Base-by-base conservation (phyloP, 2,113 vertebrate genomes). In the Ictalurus punctatus region DNA sequence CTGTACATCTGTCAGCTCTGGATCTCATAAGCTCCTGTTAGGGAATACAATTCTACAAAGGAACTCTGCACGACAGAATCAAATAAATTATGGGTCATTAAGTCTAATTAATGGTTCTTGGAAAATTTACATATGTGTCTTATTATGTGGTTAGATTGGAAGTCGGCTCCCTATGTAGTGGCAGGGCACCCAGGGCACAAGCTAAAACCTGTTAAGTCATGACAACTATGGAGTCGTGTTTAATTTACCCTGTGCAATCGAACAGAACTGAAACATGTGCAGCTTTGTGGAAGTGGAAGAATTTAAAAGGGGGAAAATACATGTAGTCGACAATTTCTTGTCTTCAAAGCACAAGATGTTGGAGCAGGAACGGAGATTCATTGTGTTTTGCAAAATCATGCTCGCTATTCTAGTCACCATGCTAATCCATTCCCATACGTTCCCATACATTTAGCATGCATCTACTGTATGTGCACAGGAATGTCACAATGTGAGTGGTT, bases 41-140 rank as follows among this genome's bases (percentile, higher is more conserved):
- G 17, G 8, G 27, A 81, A 34, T 34, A 21, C 27, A 81, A 4
- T 61, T 83, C 19, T 37, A 61, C 34, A 25, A 27, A 23, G 21
- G 37, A 78, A 8, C 81, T 7, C 34, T 14, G 81, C 34, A 63
- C 7, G 81, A 44, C 30, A 44, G n/a, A 82, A 83, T 63, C 21
- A 63, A 83, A 83, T 27, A 40, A 83, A 25, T 40, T 40, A 83
- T 63, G 58, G 58, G 58, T 83, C 81, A 44, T 83, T 83, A 83
- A 6, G 27, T 83, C 21, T 83, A 63, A 83, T 44, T 14, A 13
- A 83, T 2, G 81, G 34, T 83, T 25, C 23, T 63, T 40, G 58
- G 40, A 34, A 40, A 83, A 74, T 73, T 86, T 74, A 19, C 1
- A 5, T 30, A 37, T 58, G 52, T 3, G 59, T 8, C 6, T 59